Evolutionary conservation across 2,113 vertebrate species (phyloP), one percentile per base, ranked within the genome.

Genomic region (Steatornis caripensis): DNA sequence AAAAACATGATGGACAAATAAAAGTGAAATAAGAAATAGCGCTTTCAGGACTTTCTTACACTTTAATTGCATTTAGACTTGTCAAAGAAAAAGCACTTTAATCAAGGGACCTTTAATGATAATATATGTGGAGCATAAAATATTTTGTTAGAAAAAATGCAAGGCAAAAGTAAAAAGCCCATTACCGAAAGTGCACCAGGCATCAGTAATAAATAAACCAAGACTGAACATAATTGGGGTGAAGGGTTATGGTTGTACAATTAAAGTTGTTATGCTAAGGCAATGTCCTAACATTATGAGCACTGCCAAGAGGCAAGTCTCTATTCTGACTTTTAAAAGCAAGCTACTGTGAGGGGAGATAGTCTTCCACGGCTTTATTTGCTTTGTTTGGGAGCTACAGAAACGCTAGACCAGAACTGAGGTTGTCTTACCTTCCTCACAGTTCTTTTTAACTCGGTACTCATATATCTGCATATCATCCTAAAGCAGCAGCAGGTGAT

Each of bases 231-330:
- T 94, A 95, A 95, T 76, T 95, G 89, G 61, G 86, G 91, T 96
- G 89, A 96, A 96, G 57, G 91, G 95, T 97, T 92, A 69, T 60
- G n/a, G 77, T 54, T 91, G 74, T 94, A 82, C 66, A 91, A 91
- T 95, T 93, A 84, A 94, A 93, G 60, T 71, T 94, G 79, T 79
- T 95, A 69, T 95, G 66, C 84, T 91, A 48, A 87, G 70, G 80
- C 74, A 65, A 55, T 85, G n/a, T 92, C 54, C 54, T 85, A 87
- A 82, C 49, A 72, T 85, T 92, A 84, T 45, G 27, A 84, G 48
- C 11, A 53, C 10, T 82, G 32, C 57, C 58, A 85, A 65, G 65
- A 94, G 61, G 48, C 32, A 87, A 83, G 18, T 27, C 23, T 70
- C 29, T 70, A 53, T 36, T 81, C 36, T 58, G 66, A 62, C 58